Evolutionary conservation across 1,140 invertebrate species (phyloP).

Genomic region (Pachyrhynchus sulphureomaculatus): DNA sequence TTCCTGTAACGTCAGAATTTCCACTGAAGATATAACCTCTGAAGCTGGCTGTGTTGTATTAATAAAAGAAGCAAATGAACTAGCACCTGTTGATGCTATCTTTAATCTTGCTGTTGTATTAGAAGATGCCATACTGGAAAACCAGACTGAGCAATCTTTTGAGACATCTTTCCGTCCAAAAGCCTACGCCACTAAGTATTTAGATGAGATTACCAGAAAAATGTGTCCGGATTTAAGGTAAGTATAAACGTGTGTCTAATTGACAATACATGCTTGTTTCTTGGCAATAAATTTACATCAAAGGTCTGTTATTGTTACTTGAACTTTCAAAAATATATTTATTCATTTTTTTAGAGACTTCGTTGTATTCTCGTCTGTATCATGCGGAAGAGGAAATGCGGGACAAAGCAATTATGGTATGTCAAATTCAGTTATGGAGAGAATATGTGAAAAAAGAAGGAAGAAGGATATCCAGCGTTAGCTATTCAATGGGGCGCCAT

Average conservation of each 20-base stretch:
- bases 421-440: constrained; percentile 73
- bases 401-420: constrained; percentile 88
- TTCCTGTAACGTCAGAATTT: constrained; percentile 56
- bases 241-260: background rate
- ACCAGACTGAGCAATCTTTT: constrained; percentile 57
- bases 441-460: constrained; percentile 64
- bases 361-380: constrained; percentile 84
- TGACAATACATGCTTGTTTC: too few species aligned
- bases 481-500: constrained; percentile 74
- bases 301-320: too few species aligned
- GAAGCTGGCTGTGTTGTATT: constrained; percentile 57
- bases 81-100: constrained; percentile 71
- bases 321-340: too few species aligned
- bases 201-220: constrained; percentile 56
- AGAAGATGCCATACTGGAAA: constrained; percentile 55
- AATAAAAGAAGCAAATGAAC: constrained; percentile 57
- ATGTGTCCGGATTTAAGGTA: constrained; percentile 54
- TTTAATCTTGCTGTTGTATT: constrained; percentile 76
- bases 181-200: constrained; percentile 52
- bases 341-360: constrained; percentile 51
- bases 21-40: constrained; percentile 54
- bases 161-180: constrained; percentile 55
- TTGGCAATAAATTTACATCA: too few species aligned
- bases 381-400: constrained; percentile 84
- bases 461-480: constrained; percentile 62